phyloP scores from a whole-genome alignment of 1,140 invertebrate species.

The Drosophila arizonae region DNA sequence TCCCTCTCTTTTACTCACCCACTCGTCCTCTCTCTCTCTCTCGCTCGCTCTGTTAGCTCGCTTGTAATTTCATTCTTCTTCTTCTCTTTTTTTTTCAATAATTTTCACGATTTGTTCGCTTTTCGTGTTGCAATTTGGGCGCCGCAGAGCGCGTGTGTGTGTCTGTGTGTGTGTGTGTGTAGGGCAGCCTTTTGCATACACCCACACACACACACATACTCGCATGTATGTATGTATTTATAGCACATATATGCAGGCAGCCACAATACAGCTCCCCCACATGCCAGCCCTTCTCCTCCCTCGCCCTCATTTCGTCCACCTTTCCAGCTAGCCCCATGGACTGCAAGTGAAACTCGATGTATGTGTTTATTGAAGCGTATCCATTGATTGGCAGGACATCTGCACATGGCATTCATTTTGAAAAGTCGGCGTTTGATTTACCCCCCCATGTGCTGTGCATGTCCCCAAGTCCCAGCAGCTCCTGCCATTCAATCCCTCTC shows the following conservation, averaged over 20 bases:
- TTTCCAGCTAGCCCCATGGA: constrained; percentile 7
- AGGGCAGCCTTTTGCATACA: constrained; percentile 42
- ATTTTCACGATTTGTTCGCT: constrained; percentile 75
- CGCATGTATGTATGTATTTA: constrained; percentile 1
- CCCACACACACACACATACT: background rate
- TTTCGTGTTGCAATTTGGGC: constrained; percentile 73
- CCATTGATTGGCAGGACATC: constrained; percentile 83
- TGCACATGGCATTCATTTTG: constrained; percentile 82
- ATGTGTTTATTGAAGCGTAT: constrained; percentile 81
- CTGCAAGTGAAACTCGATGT: constrained; percentile 59
- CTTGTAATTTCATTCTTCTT: constrained; percentile 16
- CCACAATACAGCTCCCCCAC: constrained; percentile 30
- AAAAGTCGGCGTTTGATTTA: constrained; percentile 57
- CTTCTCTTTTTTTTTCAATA: constrained; percentile 58
- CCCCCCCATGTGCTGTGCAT: background rate
- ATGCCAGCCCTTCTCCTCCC: background rate
- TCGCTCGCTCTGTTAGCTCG: constrained; percentile 10
- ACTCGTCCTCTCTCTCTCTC: constrained; percentile 5
- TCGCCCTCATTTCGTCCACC: background rate
- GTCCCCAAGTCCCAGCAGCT: background rate
- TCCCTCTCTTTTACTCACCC: constrained; percentile 11
- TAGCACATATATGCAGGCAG: constrained; percentile 32
- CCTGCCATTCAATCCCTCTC: background rate
- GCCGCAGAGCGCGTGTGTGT: constrained; percentile 8
- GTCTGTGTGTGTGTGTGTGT: background rate